Conservation (phyloP, 1,140 invertebrate species). For the Muscidifurax raptorellus region DNA sequence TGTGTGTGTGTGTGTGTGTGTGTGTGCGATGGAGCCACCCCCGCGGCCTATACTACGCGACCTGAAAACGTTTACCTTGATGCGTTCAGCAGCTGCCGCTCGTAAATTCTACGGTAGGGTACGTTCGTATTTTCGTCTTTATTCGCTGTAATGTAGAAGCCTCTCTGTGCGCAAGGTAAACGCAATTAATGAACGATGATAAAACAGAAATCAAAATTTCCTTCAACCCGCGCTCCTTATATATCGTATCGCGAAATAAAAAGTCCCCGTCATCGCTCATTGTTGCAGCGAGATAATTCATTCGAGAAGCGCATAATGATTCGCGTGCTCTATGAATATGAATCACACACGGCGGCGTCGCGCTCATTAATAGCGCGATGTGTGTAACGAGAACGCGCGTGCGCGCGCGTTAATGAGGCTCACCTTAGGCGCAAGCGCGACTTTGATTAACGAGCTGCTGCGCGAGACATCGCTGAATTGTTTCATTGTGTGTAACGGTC, state of each 20-base stretch:
- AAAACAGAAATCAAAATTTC: slow-evolving; percentile 18
- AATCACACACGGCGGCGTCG: slow-evolving; percentile 40
- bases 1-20: too few species aligned
- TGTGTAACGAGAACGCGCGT: slow-evolving; percentile 43
- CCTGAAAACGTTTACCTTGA: slow-evolving; percentile 73
- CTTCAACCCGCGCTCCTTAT: too few species aligned
- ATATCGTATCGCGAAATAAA: background rate
- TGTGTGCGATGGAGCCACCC: too few species aligned
- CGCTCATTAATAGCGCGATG: slow-evolving; percentile 38
- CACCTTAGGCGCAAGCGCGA: slow-evolving; percentile 53
- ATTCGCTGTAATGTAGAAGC: too few species aligned
- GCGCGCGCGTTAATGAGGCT: slow-evolving; percentile 2
- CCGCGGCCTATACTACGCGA: slow-evolving; percentile 71
- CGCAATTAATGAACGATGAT: background rate
- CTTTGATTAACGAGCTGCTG: slow-evolving; percentile 56
- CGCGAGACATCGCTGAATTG: too few species aligned
- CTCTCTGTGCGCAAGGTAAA: too few species aligned
- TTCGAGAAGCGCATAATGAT: slow-evolving; percentile 9
- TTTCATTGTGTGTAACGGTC: background rate
- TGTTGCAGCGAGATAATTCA: slow-evolving; percentile 47
- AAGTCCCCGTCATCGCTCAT: slow-evolving; percentile 6
- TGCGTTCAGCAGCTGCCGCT: background rate
- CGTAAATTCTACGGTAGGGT: background rate
- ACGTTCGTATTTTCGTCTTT: background rate
- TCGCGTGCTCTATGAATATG: slow-evolving; percentile 55